A percentile compares a stretch with the other conserved stretches of the same genome.
Conservation (phyloP, 2,113 vertebrate genomes). For the Phyllopteryx taeniolatus region DNA sequence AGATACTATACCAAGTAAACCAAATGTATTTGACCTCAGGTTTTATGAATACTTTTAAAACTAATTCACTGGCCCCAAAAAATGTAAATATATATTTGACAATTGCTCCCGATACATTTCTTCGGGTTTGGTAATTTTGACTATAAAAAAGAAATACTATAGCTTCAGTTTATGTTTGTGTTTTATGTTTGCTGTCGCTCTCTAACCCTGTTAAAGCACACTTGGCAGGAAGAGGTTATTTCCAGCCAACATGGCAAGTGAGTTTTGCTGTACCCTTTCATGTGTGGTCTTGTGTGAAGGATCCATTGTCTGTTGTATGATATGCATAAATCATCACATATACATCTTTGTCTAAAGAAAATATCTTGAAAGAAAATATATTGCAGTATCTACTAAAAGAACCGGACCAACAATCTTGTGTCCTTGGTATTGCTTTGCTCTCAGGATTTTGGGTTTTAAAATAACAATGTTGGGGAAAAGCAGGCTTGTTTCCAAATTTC, state of each 20-base stretch:
- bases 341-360: constrained; percentile 31
- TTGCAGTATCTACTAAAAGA: constrained; percentile 12
- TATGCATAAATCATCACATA: constrained; percentile 35
- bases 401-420: neutral
- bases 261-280: constrained; percentile 38
- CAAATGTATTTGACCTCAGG: neutral
- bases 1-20: too few species aligned
- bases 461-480: neutral
- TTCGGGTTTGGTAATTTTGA: neutral
- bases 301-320: constrained; percentile 34
- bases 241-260: constrained; percentile 47
- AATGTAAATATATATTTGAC: neutral
- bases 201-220: constrained; percentile 49
- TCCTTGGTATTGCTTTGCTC: neutral
- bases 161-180: constrained; percentile 38
- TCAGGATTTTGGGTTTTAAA: neutral
- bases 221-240: constrained; percentile 56
- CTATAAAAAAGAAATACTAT: constrained; percentile 21
- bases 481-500: neutral
- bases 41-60: neutral
- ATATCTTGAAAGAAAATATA: too few species aligned
- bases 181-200: constrained; percentile 28
- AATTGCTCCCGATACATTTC: neutral
- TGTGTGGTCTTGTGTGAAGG: constrained; percentile 31
- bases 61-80: neutral